Evolutionary conservation across 1,140 invertebrate genomes (phyloP).

Genomic region (Leptopilina clavipes): DNA sequence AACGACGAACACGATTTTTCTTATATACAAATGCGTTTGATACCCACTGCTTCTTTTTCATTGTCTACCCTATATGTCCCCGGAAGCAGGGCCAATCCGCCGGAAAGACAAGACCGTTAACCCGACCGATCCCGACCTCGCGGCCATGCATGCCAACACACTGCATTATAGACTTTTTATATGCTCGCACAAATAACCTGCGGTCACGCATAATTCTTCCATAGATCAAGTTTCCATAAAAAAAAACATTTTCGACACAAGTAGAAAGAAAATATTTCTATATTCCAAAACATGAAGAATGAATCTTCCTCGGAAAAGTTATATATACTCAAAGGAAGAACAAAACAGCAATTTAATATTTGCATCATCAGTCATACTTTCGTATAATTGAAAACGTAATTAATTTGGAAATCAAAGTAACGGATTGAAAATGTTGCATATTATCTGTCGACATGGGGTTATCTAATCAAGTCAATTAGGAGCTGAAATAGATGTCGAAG

Average conservation of each 20-base stretch:
- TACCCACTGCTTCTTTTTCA: conserved; percentile 60
- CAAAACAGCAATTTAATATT: too few relatives aligned
- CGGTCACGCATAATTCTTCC: conserved; percentile 56
- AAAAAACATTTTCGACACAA: too few relatives aligned
- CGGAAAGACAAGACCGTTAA: conserved; percentile 75
- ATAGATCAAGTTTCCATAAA: neutral
- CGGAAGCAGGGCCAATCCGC: conserved; percentile 75
- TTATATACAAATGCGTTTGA: conserved; percentile 46
- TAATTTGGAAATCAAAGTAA: conserved; percentile 6
- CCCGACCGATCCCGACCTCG: conserved; percentile 72
- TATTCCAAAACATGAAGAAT: too few relatives aligned
- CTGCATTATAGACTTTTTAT: conserved; percentile 69
- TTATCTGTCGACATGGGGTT: conserved; percentile 22
- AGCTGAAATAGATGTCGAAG: conserved; percentile 10
- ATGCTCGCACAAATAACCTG: conserved; percentile 54
- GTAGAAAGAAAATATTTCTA: too few relatives aligned
- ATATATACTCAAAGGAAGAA: too few relatives aligned
- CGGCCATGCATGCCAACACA: conserved; percentile 68
- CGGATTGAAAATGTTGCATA: conserved; percentile 9
- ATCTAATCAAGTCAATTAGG: conserved; percentile 29
- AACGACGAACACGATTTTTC: conserved; percentile 45
- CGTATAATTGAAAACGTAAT: conserved; percentile 28
- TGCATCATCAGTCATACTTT: neutral
- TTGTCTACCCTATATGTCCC: conserved; percentile 75
- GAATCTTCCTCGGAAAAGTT: too few relatives aligned